Conservation (phyloP, 2,113 vertebrate genomes). For the Taxidea taxus region DNA sequence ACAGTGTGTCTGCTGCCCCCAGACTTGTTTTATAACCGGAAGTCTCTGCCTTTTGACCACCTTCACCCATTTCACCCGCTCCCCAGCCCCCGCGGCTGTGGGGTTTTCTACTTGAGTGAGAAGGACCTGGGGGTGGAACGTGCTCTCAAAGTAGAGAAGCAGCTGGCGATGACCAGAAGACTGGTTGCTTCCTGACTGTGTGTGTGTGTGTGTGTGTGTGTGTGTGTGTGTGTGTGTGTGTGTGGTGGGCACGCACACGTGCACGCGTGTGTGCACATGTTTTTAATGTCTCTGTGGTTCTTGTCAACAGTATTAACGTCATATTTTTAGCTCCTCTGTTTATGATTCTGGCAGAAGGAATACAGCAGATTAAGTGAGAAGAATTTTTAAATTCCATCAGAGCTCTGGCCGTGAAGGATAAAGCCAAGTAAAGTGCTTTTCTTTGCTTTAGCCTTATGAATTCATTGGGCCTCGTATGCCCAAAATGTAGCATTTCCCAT, state of each 20-base stretch:
- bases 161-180: background rate
- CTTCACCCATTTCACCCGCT: background rate
- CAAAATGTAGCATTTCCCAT: constrained; percentile 58
- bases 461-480: background rate
- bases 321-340: constrained; percentile 72
- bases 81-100: background rate
- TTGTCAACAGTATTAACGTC: constrained; percentile 57
- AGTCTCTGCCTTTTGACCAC: background rate
- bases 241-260: accelerated
- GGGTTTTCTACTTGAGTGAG: background rate
- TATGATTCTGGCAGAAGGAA: constrained; percentile 69
- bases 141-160: background rate
- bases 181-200: background rate
- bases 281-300: constrained; percentile 7
- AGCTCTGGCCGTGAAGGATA: background rate
- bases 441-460: constrained; percentile 40
- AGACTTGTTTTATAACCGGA: background rate
- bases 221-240: background rate
- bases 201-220: background rate
- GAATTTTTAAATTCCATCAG: constrained; percentile 68
- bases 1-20: background rate
- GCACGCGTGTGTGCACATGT: background rate
- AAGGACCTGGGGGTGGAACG: background rate
- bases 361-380: constrained; percentile 19
- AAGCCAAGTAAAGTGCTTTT: constrained; percentile 48